Evolutionary conservation across 2,797 vertebrate species (phyloP).

Genomic region (Takifugu rubripes): DNA sequence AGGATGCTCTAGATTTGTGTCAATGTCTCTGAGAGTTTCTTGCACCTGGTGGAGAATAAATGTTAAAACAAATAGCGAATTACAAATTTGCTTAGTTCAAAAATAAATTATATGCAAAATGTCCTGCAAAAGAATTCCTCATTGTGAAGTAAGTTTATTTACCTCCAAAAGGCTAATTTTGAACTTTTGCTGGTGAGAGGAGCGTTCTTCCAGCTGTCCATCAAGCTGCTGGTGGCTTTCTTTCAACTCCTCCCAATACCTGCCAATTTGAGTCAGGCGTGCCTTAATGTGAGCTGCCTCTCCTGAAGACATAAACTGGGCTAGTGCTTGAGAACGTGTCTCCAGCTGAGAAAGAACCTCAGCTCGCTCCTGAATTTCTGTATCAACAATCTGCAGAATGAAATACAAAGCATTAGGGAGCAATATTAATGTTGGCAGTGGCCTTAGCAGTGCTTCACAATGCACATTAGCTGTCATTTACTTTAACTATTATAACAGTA

Average conservation of each 20-base stretch:
- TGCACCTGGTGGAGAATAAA: conserved; percentile 70
- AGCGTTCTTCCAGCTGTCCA: conserved; percentile 79
- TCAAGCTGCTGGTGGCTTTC: conserved; percentile 82
- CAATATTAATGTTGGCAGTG: too few species aligned
- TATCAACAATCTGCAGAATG: conserved; percentile 69
- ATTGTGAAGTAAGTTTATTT: background rate
- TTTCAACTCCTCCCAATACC: conserved; percentile 91
- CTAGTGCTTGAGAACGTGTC: conserved; percentile 80
- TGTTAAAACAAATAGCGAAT: background rate
- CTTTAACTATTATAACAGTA: too few species aligned
- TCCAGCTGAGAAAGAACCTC: conserved; percentile 80
- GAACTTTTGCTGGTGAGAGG: conserved; percentile 84
- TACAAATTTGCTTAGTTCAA: background rate
- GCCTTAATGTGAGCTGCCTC: conserved; percentile 90
- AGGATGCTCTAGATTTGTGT: conserved; percentile 76
- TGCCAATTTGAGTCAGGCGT: conserved; percentile 87
- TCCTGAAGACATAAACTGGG: conserved; percentile 86
- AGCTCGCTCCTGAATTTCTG: conserved; percentile 78
- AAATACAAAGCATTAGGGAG: too few species aligned
- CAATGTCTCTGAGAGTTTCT: conserved; percentile 75
- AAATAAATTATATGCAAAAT: background rate
- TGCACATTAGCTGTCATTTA: too few species aligned
- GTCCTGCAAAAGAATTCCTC: background rate
- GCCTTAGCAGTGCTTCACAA: too few species aligned
- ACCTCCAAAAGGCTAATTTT: conserved; percentile 85